Conservation (phyloP, 92 coral and sea anemone species). For the Palythoa grandiflora region DNA sequence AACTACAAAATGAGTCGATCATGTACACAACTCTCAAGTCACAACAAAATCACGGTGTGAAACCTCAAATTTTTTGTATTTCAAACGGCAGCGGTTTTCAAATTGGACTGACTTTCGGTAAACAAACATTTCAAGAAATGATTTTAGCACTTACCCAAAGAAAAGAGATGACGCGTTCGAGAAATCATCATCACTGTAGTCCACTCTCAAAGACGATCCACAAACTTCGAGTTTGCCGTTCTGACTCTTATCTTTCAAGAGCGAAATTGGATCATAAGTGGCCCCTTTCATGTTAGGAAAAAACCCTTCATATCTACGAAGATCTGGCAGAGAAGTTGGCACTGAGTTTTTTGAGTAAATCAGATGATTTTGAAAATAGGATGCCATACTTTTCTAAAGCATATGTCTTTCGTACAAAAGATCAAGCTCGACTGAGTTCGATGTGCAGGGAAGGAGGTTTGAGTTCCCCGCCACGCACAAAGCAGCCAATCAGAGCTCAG, state of each 20-base stretch:
- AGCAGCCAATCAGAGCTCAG: conserved; percentile 79
- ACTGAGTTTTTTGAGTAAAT: conserved; percentile 73
- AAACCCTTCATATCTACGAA: conserved; percentile 88
- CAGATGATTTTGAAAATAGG: conserved; percentile 83
- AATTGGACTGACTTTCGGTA: neutral
- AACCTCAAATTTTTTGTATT: neutral
- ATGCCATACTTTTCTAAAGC: conserved; percentile 68
- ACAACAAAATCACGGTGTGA: neutral
- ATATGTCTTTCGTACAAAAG: conserved; percentile 85
- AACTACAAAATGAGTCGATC: neutral
- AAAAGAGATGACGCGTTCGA: conserved; percentile 85
- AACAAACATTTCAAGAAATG: conserved; percentile 5
- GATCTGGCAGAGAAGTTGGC: conserved; percentile 75
- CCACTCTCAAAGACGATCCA: conserved; percentile 72
- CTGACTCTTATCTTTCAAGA: conserved; percentile 67
- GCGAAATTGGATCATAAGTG: conserved; percentile 79
- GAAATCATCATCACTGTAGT: conserved; percentile 85
- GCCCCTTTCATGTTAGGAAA: conserved; percentile 82
- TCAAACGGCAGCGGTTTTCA: conserved; percentile 22
- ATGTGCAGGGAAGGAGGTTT: conserved; percentile 85
- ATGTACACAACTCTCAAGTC: neutral
- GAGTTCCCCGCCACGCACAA: conserved; percentile 95
- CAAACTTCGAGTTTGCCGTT: conserved; percentile 60
- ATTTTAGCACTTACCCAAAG: conserved; percentile 68
- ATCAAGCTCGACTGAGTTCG: conserved; percentile 81